Percentiles rank a stretch among this genome's conserved stretches.
Conservation (phyloP, 1,140 invertebrate species). For the Venturia canescens region DNA sequence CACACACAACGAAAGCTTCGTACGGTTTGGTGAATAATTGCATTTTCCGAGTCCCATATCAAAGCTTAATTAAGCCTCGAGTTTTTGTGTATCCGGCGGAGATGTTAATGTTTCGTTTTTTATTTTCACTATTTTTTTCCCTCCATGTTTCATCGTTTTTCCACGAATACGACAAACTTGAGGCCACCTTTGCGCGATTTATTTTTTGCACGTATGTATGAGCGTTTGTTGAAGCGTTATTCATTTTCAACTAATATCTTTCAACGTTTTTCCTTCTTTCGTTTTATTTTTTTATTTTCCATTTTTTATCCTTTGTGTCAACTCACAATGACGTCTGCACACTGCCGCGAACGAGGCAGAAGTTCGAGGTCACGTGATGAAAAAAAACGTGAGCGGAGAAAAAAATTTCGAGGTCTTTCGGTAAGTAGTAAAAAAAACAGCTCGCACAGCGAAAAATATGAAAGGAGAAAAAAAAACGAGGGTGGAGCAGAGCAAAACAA, state of each 20-base stretch:
- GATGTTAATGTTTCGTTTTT: too few relatives aligned
- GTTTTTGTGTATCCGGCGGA: background rate
- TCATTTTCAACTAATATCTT: too few relatives aligned
- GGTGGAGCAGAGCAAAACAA: background rate
- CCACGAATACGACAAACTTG: background rate
- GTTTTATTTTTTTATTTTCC: background rate
- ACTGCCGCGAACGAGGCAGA: background rate
- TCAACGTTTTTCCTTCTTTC: background rate
- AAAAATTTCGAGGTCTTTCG: background rate
- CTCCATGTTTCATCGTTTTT: background rate
- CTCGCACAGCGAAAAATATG: background rate
- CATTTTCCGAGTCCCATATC: background rate
- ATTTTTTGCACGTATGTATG: too few relatives aligned
- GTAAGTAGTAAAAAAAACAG: too few relatives aligned
- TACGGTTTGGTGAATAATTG: background rate
- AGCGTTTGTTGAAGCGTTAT: too few relatives aligned
- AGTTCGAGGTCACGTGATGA: background rate
- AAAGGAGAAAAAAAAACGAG: background rate
- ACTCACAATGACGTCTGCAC: background rate
- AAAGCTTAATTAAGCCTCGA: background rate
- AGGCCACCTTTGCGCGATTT: too few relatives aligned
- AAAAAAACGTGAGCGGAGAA: background rate
- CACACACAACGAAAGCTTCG: background rate
- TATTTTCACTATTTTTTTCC: background rate
- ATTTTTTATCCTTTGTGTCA: background rate